Percentiles rank a stretch among this genome's conserved stretches.
phyloP scores from a whole-genome alignment of 2,113 vertebrate species.

The Heteronetta atricapilla region DNA sequence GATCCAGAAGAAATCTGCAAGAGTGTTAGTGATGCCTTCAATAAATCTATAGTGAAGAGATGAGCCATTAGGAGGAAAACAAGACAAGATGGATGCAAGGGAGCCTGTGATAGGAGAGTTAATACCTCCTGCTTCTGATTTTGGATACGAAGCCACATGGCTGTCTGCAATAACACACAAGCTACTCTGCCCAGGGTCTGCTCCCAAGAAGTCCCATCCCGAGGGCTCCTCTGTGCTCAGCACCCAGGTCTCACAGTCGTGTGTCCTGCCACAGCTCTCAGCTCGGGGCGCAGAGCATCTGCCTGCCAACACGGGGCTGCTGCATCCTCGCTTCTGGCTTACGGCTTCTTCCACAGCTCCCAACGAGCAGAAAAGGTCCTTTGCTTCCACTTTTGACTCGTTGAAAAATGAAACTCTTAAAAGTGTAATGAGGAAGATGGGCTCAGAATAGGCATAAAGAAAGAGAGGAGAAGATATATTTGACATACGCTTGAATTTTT shows the following conservation, averaged over 20 bases:
- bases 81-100: not conserved
- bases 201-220: not conserved
- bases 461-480: constrained; percentile 30
- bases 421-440: not conserved
- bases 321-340: not conserved
- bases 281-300: not conserved
- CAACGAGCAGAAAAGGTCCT: not conserved
- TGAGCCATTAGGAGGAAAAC: not conserved
- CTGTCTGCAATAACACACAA: not conserved
- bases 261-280: rapidly evolving
- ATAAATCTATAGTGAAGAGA: not conserved
- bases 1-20: not conserved
- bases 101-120: not conserved
- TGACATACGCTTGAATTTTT: constrained; percentile 51
- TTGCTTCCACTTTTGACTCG: not conserved
- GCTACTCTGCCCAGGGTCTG: not conserved
- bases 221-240: not conserved
- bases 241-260: not conserved
- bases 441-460: constrained; percentile 43
- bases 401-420: constrained; percentile 28
- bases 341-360: not conserved
- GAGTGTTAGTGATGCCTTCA: not conserved
- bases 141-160: rapidly evolving
- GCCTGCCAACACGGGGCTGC: not conserved
- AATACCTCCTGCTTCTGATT: not conserved